Base-by-base conservation (phyloP, 2,797 vertebrate species). In the Atherinosoma microstoma region DNA sequence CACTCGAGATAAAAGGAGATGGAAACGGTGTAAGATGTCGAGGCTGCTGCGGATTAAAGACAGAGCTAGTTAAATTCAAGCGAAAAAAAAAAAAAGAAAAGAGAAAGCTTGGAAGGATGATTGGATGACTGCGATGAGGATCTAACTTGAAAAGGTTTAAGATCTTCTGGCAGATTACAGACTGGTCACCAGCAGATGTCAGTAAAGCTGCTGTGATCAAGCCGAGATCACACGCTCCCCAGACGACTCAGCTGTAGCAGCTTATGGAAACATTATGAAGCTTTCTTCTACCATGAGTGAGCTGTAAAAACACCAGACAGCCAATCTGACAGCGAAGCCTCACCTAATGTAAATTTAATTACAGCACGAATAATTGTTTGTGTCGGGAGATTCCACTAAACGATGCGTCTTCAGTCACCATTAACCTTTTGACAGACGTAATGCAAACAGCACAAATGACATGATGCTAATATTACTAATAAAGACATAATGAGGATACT, bases 141-240 rank as follows among this genome's bases (percentile, higher is more conserved):
- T 86, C 76, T 53, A 45, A 77, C 67, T 86, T 73, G 49, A 89
- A 86, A 32, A 86, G 84, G 70, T 68, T 75, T 56, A 62, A 80
- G 80, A 85, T 88, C 56, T 61, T 76, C 56, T 74, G 75, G 67
- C 69, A 80, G 88, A 88, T 79, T 83, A 84, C 79, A 78, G 73
- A 27, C 58, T 62, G 75, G 85, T 80, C 79, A 89, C 90, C 90
- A 90, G 89, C 81, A 89, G 90, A 89, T 88, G 84, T 85, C 87
- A 87, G 85, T 62, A 91, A 80, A 91, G 80, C 78, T 61, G 67
- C 86, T 88, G 84, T 87, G 83, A 92, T 86, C 81, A 85, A 67
- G 75, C 83, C 36, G 70, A 83, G 86, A 86, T 80, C 81, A 84
- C 5, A 83, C 30, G 51, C 72, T 82, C 66, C 66, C 71, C 61